Evolutionary conservation across 2,113 vertebrate genomes (phyloP).

Genomic region (Thermophis baileyi): DNA sequence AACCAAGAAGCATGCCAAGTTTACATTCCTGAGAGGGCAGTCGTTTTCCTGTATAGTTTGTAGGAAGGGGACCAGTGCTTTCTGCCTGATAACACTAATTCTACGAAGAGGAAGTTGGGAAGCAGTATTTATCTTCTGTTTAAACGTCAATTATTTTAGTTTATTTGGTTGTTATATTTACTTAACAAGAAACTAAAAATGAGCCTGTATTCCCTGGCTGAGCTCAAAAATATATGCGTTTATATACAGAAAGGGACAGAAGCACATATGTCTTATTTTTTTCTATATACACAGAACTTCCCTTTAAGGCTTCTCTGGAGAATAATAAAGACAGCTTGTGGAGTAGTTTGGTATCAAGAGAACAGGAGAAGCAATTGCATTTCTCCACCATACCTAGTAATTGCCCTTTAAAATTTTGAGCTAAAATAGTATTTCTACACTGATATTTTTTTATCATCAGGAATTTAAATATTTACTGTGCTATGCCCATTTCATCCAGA

Average conservation of each 20-base stretch:
- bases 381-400: not conserved
- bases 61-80: constrained; percentile 34
- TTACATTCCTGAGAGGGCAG: constrained; percentile 66
- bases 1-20: constrained; percentile 60
- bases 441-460: not conserved
- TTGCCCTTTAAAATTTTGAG: not conserved
- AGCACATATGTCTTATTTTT: not conserved
- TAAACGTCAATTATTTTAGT: constrained; percentile 48
- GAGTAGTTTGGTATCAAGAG: not conserved
- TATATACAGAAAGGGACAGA: not conserved
- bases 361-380: not conserved
- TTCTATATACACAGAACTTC: constrained; percentile 8
- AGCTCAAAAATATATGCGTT: constrained; percentile 36
- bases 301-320: not conserved
- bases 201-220: constrained; percentile 47
- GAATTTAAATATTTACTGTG: not conserved
- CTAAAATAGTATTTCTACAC: not conserved
- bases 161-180: constrained; percentile 43
- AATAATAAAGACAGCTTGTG: not conserved
- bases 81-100: constrained; percentile 51
- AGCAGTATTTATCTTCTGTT: constrained; percentile 27
- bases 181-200: constrained; percentile 41
- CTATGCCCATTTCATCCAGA: not conserved
- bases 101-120: constrained; percentile 39
- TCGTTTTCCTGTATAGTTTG: constrained; percentile 38